A percentile compares a stretch with the other conserved stretches of the same genome.
These are phyloP conservation scores for Jaculus jaculus DNA, from an alignment of 2,113 vertebrate species.

Conservation along the genomic window DNA sequence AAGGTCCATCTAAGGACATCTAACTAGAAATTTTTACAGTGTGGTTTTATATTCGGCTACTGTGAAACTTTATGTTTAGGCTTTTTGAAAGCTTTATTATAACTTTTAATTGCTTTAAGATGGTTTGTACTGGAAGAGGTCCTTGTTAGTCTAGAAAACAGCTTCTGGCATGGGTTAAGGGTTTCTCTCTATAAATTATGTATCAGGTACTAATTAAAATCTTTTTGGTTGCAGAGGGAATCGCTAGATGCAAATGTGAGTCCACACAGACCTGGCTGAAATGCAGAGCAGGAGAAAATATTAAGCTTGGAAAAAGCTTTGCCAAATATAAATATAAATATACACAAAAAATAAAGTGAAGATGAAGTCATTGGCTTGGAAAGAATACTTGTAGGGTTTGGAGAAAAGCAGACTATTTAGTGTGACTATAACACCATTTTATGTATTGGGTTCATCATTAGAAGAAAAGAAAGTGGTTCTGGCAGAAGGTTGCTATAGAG, in stretches of 20 bases:
- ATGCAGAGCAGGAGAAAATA: constrained; percentile 38
- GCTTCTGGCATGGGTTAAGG: constrained; percentile 54
- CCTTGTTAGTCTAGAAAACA: constrained; percentile 51
- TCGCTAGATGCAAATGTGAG: constrained; percentile 63
- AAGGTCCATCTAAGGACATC: constrained; percentile 38
- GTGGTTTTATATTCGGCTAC: neutral
- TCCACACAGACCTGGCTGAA: constrained; percentile 38
- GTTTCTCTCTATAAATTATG: constrained; percentile 70
- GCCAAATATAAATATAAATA: constrained; percentile 46
- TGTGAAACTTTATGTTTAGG: constrained; percentile 30
- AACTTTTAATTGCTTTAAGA: constrained; percentile 72
- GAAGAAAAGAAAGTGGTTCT: neutral
- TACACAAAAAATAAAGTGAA: constrained; percentile 19
- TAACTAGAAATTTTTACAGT: neutral
- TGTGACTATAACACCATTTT: neutral
- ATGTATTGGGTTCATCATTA: neutral
- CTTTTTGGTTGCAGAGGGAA: constrained; percentile 64
- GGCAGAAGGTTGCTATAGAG: neutral
- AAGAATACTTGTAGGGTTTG: constrained; percentile 9
- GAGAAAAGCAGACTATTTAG: neutral
- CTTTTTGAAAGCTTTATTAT: constrained; percentile 48
- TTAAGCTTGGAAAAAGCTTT: neutral
- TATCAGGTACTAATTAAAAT: constrained; percentile 72
- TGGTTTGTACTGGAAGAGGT: constrained; percentile 55
- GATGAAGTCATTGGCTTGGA: constrained; percentile 15